Conservation (phyloP, 1,140 invertebrate species). For the Pentalonia nigronervosa region DNA sequence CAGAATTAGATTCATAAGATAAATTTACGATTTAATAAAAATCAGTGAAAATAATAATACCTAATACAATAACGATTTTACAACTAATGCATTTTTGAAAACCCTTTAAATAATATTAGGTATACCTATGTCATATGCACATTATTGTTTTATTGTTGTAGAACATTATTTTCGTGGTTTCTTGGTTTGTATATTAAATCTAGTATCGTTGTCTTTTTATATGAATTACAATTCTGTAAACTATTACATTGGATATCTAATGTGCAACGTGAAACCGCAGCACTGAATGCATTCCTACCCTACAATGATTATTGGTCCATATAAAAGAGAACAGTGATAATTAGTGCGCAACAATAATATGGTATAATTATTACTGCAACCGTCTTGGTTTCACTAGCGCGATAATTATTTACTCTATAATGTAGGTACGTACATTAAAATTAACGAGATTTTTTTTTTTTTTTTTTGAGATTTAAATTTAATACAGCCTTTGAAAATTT, state of each 20-base stretch:
- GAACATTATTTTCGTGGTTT: neutral
- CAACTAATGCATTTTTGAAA: neutral
- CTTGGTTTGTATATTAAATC: neutral
- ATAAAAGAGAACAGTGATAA: constrained; percentile 32
- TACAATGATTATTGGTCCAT: constrained; percentile 38
- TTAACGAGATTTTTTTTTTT: constrained; percentile 8
- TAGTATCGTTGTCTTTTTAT: neutral
- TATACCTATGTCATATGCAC: neutral
- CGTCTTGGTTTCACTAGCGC: constrained; percentile 38
- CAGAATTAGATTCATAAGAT: neutral
- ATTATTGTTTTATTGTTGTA: neutral
- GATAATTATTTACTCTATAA: constrained; percentile 32
- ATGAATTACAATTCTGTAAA: constrained; percentile 14
- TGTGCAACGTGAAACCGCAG: constrained; percentile 19
- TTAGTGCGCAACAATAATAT: constrained; percentile 47
- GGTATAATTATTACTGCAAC: constrained; percentile 29
- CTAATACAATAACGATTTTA: neutral
- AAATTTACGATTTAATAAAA: neutral
- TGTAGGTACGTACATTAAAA: neutral
- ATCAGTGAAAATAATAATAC: neutral
- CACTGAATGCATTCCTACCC: constrained; percentile 12
- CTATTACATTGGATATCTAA: neutral
- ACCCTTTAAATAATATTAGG: neutral
- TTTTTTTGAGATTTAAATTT: neutral
- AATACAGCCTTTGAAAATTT: neutral